These are phyloP conservation scores for Scaptomyza graminum DNA, from an alignment of 1,140 invertebrate species.

Conservation along the genomic window DNA sequence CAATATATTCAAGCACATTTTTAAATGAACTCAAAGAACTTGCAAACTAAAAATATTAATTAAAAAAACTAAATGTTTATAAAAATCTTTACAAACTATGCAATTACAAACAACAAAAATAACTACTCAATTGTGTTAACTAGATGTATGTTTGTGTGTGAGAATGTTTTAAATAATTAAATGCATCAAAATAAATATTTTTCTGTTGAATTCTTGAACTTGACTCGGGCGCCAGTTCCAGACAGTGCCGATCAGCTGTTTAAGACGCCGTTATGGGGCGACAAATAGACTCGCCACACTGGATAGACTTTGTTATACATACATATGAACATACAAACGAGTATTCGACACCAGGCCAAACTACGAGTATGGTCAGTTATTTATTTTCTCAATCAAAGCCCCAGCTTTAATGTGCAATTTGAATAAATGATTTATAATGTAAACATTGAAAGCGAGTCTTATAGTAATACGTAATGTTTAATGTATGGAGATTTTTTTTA, in stretches of 20 bases:
- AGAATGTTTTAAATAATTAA: constrained; percentile 10
- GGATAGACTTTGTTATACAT: constrained; percentile 11
- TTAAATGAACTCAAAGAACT: not conserved
- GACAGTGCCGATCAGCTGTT: constrained; percentile 43
- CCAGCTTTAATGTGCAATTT: constrained; percentile 67
- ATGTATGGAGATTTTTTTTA: constrained; percentile 48
- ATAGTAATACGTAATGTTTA: constrained; percentile 39
- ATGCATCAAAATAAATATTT: constrained; percentile 10
- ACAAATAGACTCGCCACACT: constrained; percentile 43
- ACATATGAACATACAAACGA: constrained; percentile 4
- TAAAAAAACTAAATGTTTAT: not conserved
- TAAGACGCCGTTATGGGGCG: constrained; percentile 35
- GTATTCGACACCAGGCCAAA: constrained; percentile 16
- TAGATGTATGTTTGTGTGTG: constrained; percentile 15
- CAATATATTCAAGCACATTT: too few species aligned
- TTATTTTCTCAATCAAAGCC: constrained; percentile 10
- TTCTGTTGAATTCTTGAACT: constrained; percentile 24
- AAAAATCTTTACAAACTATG: not conserved
- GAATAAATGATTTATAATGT: constrained; percentile 82
- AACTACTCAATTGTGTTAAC: constrained; percentile 5
- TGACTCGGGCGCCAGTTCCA: constrained; percentile 32
- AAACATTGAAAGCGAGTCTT: constrained; percentile 62
- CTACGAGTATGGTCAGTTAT: constrained; percentile 11
- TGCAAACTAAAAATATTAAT: too few species aligned
- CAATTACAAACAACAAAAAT: not conserved